Evolutionary conservation across 2,113 vertebrate genomes (phyloP), one percentile per base, ranked within the genome.

Genomic region (Rutilus rutilus): DNA sequence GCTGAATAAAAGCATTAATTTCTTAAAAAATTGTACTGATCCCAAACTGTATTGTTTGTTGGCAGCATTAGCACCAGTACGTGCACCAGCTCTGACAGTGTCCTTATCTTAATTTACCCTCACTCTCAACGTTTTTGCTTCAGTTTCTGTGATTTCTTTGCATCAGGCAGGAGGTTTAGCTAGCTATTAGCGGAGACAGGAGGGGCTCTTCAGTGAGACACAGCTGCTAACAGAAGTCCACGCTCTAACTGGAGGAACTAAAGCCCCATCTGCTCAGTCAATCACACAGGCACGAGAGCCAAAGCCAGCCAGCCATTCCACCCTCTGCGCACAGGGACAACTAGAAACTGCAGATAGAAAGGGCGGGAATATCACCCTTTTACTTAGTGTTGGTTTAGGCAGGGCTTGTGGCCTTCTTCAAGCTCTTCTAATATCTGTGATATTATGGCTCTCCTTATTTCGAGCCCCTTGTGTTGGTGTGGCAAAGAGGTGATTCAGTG

Each of bases 401-500:
- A 57, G 78, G 80, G 88, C 86, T 91, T 91, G 90, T 88, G 42
- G 23, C 33, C 30, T 21, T 21, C 74, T 78, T 82, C 89, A 91
- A 65, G 74, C 15, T 17, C 79, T 87, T 39, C 91, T 93, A 92
- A 91, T 91, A 91, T n/a, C n/a, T 91, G 78, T 52, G 81, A 39
- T 88, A 85, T 60, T 15, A 82, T 84, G 65, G 12, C 19, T 11
- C 36, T 45, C 50, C 71, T 86, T 92, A 90, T 91, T 90, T 88
- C 62, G 74, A 92, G 89, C 86, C 78, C 86, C 86, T 90, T 86
- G 87, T 93, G 92, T 95, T 94, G 94, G 93, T 90, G 92, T 92
- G 91, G 90, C n/a, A 4, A 88, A 83, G 91, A 93, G 90, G 93
- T 93, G 93, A 93, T 93, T 92, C 91, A 84, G 87, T 94, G 93